A percentile compares a stretch with the other conserved stretches of the same genome.
Evolutionary conservation across 2,888 invertebrate species (phyloP).

Genomic region (Oxystoma pomonae): DNA sequence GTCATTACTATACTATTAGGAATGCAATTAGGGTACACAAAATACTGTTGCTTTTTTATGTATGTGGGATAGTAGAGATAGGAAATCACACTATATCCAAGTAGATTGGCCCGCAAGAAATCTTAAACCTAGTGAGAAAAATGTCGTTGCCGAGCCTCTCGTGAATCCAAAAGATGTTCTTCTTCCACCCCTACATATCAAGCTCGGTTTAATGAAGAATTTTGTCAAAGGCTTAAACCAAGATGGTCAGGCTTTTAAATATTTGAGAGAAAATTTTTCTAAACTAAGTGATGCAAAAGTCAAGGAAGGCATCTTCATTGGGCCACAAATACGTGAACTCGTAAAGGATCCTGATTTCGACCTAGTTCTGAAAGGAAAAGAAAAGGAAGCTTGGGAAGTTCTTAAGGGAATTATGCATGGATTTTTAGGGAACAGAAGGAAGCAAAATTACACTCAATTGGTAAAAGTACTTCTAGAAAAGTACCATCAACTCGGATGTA

Average conservation of each 20-base stretch:
- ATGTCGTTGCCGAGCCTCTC: constrained; percentile 15
- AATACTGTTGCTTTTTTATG: constrained; percentile 30
- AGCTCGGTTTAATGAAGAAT: constrained; percentile 30
- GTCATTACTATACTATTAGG: constrained; percentile 26
- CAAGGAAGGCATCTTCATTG: constrained; percentile 23
- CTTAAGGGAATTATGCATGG: too few relatives aligned
- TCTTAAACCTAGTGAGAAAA: constrained; percentile 8
- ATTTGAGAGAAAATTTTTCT: too few relatives aligned
- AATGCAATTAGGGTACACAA: constrained; percentile 30
- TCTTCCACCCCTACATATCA: constrained; percentile 31
- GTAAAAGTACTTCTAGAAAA: too few relatives aligned
- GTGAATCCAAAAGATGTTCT: constrained; percentile 20
- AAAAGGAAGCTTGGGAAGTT: too few relatives aligned
- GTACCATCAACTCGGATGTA: too few relatives aligned
- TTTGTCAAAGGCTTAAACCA: constrained; percentile 26
- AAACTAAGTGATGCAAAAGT: constrained; percentile 24
- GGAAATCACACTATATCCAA: constrained; percentile 22
- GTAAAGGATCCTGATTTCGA: too few relatives aligned
- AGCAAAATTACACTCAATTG: too few relatives aligned
- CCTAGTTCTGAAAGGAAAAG: too few relatives aligned
- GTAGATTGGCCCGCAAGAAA: constrained; percentile 20
- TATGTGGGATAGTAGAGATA: constrained; percentile 30
- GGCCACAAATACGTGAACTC: constrained; percentile 18
- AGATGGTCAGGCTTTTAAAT: constrained; percentile 17
- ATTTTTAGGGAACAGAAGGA: too few relatives aligned